Conservation (phyloP, 2,888 invertebrate genomes). For the Pachycephus smyrnensis region DNA sequence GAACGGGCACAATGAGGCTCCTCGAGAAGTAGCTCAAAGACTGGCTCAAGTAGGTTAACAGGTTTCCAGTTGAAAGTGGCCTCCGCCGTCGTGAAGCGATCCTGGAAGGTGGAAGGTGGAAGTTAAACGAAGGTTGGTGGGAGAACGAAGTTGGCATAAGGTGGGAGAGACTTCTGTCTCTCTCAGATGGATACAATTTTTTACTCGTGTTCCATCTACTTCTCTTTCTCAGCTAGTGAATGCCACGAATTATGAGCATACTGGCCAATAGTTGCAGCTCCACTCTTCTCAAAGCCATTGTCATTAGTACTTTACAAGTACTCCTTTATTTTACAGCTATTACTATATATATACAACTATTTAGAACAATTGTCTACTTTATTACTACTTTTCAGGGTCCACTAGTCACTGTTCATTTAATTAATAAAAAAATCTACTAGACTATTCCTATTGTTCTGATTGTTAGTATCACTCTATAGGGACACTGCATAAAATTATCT, state of each 20-base stretch:
- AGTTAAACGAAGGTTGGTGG: constrained; percentile 27
- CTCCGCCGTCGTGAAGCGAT: constrained; percentile 33
- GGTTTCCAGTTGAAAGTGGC: constrained; percentile 61
- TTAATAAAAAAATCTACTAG: too few relatives aligned
- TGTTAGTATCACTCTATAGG: too few relatives aligned
- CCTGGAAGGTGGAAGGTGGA: constrained; percentile 21
- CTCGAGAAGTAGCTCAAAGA: constrained; percentile 52
- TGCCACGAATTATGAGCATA: background rate
- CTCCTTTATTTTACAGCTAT: background rate
- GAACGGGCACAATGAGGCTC: constrained; percentile 31
- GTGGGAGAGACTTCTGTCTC: constrained; percentile 12
- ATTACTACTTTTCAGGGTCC: background rate
- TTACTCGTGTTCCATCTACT: background rate
- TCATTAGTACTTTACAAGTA: background rate
- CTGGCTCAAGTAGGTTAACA: constrained; percentile 65
- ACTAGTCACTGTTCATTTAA: too few relatives aligned
- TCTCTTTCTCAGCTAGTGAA: background rate
- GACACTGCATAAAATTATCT: background rate
- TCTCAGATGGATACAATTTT: background rate
- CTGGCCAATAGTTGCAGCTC: background rate
- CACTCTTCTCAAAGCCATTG: background rate
- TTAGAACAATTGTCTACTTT: background rate
- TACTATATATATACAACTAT: background rate
- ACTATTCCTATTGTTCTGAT: too few relatives aligned
- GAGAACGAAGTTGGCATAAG: constrained; percentile 24